phyloP scores from a whole-genome alignment of 1,140 invertebrate genomes.

The Helicoverpa armigera region DNA sequence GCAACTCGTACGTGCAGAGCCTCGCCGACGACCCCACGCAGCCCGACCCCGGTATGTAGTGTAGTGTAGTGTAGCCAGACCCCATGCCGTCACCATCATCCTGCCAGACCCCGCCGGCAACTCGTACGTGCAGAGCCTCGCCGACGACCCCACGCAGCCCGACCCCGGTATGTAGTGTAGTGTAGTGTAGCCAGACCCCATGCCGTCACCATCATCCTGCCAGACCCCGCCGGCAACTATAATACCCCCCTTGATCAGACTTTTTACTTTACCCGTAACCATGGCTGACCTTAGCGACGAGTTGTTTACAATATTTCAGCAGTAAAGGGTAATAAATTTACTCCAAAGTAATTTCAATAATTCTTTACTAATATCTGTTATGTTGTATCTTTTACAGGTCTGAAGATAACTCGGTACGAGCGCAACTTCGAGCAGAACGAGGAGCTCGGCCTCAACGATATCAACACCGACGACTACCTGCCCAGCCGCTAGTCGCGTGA shows the following conservation, averaged over 20 bases:
- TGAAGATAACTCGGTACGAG: slow-evolving; percentile 94
- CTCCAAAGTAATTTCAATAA: too few relatives aligned
- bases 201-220: not conserved
- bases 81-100: slow-evolving; percentile 92
- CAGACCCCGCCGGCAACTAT: not conserved
- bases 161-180: slow-evolving; percentile 64
- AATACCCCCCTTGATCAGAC: too few relatives aligned
- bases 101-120: slow-evolving; percentile 99
- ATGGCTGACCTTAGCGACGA: too few relatives aligned
- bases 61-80: too few relatives aligned
- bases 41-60: slow-evolving; percentile 67
- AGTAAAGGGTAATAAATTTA: too few relatives aligned
- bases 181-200: too few relatives aligned
- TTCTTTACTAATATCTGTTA: not conserved
- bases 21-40: slow-evolving; percentile 91
- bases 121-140: slow-evolving; percentile 97
- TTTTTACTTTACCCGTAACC: too few relatives aligned
- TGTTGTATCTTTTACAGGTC: slow-evolving; percentile 73
- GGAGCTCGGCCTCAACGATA: slow-evolving; percentile 98
- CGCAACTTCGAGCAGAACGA: slow-evolving; percentile 97
- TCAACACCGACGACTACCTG: slow-evolving; percentile 95
- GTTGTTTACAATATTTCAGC: too few relatives aligned
- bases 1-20: slow-evolving; percentile 98
- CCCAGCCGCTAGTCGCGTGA: slow-evolving; percentile 26
- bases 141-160: slow-evolving; percentile 90